Conservation (phyloP, 2,113 vertebrate genomes). For the Emberiza fucata region DNA sequence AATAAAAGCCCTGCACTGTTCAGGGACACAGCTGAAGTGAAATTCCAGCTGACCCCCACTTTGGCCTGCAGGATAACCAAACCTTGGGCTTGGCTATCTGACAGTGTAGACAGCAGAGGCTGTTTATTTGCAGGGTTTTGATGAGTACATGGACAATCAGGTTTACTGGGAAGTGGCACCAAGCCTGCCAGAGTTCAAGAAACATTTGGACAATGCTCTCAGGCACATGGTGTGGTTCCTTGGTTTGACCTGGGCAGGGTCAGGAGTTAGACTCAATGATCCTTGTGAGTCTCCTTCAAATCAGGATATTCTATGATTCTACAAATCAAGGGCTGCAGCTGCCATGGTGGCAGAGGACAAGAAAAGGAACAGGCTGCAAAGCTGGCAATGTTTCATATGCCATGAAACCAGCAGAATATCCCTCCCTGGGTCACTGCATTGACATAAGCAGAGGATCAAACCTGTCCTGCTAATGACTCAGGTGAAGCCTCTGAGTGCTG, state of each 20-base stretch:
- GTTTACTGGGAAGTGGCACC: neutral
- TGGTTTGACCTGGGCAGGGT: neutral
- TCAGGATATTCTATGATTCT: neutral
- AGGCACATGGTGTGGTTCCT: neutral
- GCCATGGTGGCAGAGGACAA: neutral
- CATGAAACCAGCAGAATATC: neutral
- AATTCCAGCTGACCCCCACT: neutral
- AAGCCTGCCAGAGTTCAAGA: neutral
- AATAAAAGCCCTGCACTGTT: neutral
- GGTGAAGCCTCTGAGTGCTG: neutral
- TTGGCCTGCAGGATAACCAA: neutral
- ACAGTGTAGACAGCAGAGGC: neutral
- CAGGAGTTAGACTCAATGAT: neutral
- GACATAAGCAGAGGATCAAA: neutral
- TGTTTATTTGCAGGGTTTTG: neutral
- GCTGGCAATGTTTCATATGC: neutral
- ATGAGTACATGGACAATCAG: rapidly evolving
- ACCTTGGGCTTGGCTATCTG: rapidly evolving
- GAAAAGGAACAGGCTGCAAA: neutral
- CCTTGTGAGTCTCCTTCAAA: neutral
- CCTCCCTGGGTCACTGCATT: neutral
- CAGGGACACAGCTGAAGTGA: neutral
- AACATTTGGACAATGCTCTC: neutral
- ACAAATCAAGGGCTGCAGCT: neutral
- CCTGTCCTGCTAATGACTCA: neutral